Evolutionary conservation across 2,113 vertebrate species (phyloP).

Genomic region (Cyanoderma ruficeps): DNA sequence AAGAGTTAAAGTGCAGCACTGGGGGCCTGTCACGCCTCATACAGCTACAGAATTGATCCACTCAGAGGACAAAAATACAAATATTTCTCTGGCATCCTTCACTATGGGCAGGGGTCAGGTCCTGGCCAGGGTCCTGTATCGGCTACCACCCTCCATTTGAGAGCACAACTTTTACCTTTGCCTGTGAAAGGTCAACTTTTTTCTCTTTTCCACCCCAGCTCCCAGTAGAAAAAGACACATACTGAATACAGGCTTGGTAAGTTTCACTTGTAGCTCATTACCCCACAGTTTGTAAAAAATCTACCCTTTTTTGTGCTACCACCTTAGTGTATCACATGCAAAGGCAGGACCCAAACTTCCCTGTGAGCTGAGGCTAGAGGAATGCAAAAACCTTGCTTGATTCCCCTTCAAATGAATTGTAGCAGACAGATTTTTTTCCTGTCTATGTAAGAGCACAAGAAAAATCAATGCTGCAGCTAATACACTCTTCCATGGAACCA

Average conservation of each 20-base stretch:
- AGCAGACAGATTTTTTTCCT: background rate
- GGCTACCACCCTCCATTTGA: background rate
- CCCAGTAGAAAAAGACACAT: background rate
- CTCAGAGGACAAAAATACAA: background rate
- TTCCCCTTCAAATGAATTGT: background rate
- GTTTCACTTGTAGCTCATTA: background rate
- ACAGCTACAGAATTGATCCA: background rate
- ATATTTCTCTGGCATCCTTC: background rate
- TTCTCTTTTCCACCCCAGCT: background rate
- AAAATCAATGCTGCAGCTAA: slow-evolving; percentile 40
- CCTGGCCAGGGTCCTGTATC: background rate
- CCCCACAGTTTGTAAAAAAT: background rate
- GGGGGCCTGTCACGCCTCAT: background rate
- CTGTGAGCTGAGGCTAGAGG: background rate
- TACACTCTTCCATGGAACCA: background rate
- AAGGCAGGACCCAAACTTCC: background rate
- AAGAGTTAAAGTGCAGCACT: background rate
- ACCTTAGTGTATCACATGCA: background rate
- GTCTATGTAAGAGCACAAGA: background rate
- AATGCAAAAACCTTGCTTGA: background rate
- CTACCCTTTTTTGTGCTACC: background rate
- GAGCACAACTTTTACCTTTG: background rate
- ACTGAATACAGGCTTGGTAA: background rate
- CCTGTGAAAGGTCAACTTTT: background rate
- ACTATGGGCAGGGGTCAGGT: background rate